Evolutionary conservation across 2,113 vertebrate genomes (phyloP), one percentile per base, ranked within the genome.

Genomic region (Helogale parvula): DNA sequence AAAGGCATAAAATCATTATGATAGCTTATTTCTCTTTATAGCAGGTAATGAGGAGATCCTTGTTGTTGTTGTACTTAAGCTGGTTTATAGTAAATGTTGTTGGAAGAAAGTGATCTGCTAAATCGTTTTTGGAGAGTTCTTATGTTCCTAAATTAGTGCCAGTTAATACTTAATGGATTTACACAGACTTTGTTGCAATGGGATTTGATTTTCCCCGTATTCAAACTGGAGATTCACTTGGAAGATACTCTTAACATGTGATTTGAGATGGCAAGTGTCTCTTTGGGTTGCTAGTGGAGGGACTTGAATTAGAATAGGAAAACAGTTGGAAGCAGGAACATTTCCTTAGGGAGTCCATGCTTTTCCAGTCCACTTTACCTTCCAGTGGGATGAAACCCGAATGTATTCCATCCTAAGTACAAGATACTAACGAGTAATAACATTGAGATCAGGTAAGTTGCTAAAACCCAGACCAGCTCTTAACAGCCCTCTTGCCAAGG

Each of bases 161-260:
- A 74, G 63, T 19, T 83, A 76, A 66, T 79, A 83, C 38, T 83
- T 83, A 45, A 82, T 77, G 69, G 82, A 76, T 96, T 88, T 93
- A 94, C 23, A 71, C 16, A 86, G 17, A 85, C 93, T 87, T 68
- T 86, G 10, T 88, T 92, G 9, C 80, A 45, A 27, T 54, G 41
- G 29, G 25, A 80, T 85, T 94, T 96, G 33, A 91, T 86, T 84
- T 96, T 85, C 25, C 45, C 94, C 77, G n/a, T 81, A 71, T 87
- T 95, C 45, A 76, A 69, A 95, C 29, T 60, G 31, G 31, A 52
- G 29, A 88, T 91, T 72, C 10, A 88, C 69, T 90, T 80, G 66
- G 33, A 95, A 95, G 41, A 1, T 68, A 35, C 19, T 63, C 9
- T 47, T 82, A 82, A 31, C 14, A 84, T 5, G 13, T 91, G 7